Evolutionary conservation across 2,113 vertebrate genomes (phyloP).

Genomic region (Platycercus adscitus): DNA sequence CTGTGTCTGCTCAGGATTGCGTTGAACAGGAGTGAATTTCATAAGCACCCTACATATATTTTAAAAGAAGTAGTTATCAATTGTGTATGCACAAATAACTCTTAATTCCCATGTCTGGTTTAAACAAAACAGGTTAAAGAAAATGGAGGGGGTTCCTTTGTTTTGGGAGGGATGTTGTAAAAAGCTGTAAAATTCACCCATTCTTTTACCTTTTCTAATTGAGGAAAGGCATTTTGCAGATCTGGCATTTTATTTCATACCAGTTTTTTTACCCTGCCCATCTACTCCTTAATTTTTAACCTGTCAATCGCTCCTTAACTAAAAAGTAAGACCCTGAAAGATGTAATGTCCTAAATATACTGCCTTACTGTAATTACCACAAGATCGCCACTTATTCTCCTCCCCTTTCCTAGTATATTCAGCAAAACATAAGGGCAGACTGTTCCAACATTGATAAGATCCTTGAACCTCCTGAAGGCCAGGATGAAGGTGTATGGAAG

Average conservation of each 20-base stretch:
- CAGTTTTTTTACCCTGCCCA: not conserved
- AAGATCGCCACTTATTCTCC: not conserved
- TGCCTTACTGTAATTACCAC: not conserved
- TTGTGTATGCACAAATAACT: not conserved
- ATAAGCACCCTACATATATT: not conserved
- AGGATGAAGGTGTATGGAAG: constrained; percentile 99
- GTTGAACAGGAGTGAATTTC: not conserved
- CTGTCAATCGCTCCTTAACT: not conserved
- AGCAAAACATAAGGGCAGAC: constrained; percentile 96
- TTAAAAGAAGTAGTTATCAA: not conserved
- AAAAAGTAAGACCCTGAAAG: not conserved
- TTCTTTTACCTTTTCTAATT: not conserved
- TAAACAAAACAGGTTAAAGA: not conserved
- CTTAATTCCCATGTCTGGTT: not conserved
- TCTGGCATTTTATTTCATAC: not conserved
- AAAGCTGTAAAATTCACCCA: not conserved
- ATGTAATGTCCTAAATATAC: not conserved
- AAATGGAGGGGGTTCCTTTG: not conserved
- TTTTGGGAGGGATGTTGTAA: not conserved
- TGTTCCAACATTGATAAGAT: constrained; percentile 99
- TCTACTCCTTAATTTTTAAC: not conserved
- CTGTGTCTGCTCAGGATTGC: not conserved
- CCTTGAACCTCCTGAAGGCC: constrained; percentile 96
- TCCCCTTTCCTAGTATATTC: constrained; percentile 88
- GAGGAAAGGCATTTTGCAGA: not conserved